A percentile compares a stretch with the other conserved stretches of the same genome.
Evolutionary conservation across 2,888 invertebrate species (phyloP).

Genomic region (Anodontia alba): DNA sequence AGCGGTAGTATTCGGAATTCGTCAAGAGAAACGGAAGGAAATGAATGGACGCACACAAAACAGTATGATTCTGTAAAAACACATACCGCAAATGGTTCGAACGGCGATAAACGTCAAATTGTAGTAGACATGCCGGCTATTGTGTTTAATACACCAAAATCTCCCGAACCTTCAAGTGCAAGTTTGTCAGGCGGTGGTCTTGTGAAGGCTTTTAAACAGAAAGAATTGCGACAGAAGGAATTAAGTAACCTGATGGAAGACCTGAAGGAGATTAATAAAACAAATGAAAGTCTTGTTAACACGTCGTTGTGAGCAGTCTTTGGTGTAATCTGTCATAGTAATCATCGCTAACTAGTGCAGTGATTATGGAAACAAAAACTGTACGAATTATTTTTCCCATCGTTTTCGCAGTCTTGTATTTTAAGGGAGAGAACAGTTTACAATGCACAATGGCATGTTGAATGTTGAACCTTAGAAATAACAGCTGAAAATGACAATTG

Average conservation of each 20-base stretch:
- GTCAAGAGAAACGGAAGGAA: conserved; percentile 26
- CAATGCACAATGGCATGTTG: too few relatives aligned
- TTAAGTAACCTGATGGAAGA: conserved; percentile 76
- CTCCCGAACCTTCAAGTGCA: conserved; percentile 31
- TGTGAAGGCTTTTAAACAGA: conserved; percentile 73
- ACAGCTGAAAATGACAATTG: too few relatives aligned
- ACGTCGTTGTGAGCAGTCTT: neutral
- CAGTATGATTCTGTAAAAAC: conserved; percentile 8
- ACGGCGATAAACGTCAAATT: conserved; percentile 54
- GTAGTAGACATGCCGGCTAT: conserved; percentile 77
- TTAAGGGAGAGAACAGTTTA: too few relatives aligned
- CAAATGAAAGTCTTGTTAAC: conserved; percentile 55
- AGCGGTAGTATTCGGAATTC: conserved; percentile 20
- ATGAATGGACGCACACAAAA: conserved; percentile 15
- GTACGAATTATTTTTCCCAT: too few relatives aligned
- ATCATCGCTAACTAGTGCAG: too few relatives aligned
- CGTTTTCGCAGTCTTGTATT: too few relatives aligned
- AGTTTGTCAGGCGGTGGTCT: conserved; percentile 42
- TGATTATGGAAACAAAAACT: too few relatives aligned
- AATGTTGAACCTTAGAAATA: too few relatives aligned
- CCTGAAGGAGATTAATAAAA: conserved; percentile 74
- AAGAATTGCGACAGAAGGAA: conserved; percentile 73
- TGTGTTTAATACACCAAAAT: conserved; percentile 70
- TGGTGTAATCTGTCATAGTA: too few relatives aligned
- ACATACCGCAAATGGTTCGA: conserved; percentile 10